These are phyloP conservation scores for Panulirus ornatus DNA, from an alignment of 1,140 invertebrate genomes.

Conservation along the genomic window DNA sequence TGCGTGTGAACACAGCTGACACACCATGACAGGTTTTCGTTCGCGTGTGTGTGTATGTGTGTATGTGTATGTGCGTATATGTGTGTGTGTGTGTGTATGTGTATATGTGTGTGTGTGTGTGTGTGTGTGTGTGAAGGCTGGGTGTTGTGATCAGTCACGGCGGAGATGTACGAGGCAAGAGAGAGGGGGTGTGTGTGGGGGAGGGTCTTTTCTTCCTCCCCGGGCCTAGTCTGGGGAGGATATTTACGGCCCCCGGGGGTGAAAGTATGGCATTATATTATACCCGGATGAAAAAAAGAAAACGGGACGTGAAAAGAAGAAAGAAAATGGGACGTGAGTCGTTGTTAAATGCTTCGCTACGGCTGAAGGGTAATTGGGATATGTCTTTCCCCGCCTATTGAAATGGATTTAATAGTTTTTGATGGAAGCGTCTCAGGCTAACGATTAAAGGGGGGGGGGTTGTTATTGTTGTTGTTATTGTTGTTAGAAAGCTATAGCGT, in stretches of 20 bases:
- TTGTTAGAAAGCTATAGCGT: no score
- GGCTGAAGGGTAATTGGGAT: no score
- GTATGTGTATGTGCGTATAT: conserved; percentile 1
- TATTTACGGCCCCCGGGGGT: conserved; percentile 1
- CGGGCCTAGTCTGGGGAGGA: background rate
- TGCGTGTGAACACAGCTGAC: background rate
- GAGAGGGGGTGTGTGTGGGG: no score
- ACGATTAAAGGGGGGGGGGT: no score
- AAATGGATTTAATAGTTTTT: no score
- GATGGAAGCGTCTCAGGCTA: no score
- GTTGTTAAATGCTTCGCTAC: no score
- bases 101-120: conserved; percentile 21
- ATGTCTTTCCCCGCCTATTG: no score
- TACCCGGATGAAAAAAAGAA: background rate
- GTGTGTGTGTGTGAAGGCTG: conserved; percentile 8
- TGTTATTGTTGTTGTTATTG: no score
- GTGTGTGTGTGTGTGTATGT: conserved; percentile 22
- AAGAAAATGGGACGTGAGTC: background rate
- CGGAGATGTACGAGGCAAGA: no score
- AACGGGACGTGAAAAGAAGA: background rate
- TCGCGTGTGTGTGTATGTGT: background rate
- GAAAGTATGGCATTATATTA: conserved; percentile 18
- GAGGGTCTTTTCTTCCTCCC: no score
- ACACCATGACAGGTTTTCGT: no score
- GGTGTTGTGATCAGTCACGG: background rate